Base-by-base conservation (phyloP, 2,797 vertebrate genomes). In the Naso thynnoides region DNA sequence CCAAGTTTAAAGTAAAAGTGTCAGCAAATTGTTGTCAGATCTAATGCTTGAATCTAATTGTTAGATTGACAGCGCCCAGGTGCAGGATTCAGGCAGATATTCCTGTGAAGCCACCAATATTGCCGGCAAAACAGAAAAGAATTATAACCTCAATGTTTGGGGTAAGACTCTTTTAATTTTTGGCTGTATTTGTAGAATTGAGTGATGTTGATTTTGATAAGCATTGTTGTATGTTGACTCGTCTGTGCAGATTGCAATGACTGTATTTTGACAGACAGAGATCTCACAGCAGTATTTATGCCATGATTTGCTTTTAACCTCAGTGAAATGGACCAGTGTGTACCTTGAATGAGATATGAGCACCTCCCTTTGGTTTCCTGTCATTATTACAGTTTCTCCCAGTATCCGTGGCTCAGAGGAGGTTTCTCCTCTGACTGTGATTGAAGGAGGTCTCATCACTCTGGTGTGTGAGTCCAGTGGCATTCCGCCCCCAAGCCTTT, bases 81-180 rank as follows among this genome's bases (percentile, higher is more conserved):
- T 97, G 73, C 96, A 96, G 88, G 98, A 99, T 49, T 88, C 95
- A 1, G 98, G 98, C 72, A 96, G 97, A 48, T 99, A 99, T 60
- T 97, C 97, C n/a, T 99, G 98, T 4, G 96, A 98, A 88, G 98
- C 98, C 2, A 96, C 95, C 24, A 99, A 99, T 42, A 76, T 98
- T 64, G 98, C 97, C 49, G 98, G 98, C 31, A 99, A 97, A 92
- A 98, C 95, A 0, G 96, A 97, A 82, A 99, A 97, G 89, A 97
- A 97, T 87, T 99, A 97, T 74, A 99, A 98, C 83, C 95, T 99
- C 57, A 97, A 98, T 64, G 93, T 99, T 29, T 98, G 95, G 97
- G 97, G 98, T 99, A 89, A 96, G 97, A 86, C 54, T 15, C 8
- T 42, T 5, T 44, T 11, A 8, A 16, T 27, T 27, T 48, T 18